phyloP scores from a whole-genome alignment of 2,888 invertebrate species.

The Phrixothrix hirtus region DNA sequence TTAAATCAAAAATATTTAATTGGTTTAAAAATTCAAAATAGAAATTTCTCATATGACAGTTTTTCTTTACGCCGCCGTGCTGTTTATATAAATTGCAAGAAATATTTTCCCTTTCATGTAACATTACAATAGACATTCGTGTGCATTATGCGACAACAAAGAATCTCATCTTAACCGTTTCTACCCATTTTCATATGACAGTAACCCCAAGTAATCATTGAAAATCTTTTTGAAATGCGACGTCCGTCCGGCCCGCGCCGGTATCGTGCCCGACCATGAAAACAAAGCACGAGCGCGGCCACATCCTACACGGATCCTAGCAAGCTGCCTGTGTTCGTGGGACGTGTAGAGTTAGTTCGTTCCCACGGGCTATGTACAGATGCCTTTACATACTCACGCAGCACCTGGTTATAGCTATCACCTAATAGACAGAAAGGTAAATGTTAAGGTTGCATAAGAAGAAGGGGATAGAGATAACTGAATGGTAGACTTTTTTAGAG shows the following conservation, averaged over 20 bases:
- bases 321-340: constrained; percentile 30
- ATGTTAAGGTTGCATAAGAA: constrained; percentile 15
- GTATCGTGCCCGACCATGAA: constrained; percentile 34
- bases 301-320: constrained; percentile 34
- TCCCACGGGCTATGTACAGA: constrained; percentile 33
- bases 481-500: constrained; percentile 15
- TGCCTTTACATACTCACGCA: constrained; percentile 27
- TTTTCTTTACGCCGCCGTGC: too few species aligned
- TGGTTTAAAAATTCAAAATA: too few species aligned
- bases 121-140: too few species aligned
- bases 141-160: background rate
- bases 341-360: constrained; percentile 30
- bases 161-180: background rate
- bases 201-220: constrained; percentile 16
- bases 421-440: constrained; percentile 21
- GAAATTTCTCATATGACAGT: too few species aligned
- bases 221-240: constrained; percentile 29
- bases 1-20: too few species aligned
- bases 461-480: constrained; percentile 9
- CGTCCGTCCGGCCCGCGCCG: constrained; percentile 43
- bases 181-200: background rate
- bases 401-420: constrained; percentile 30
- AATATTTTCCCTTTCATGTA: background rate
- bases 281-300: constrained; percentile 35
- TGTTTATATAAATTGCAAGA: too few species aligned